Evolutionary conservation across 2,113 vertebrate species (phyloP).

Genomic region (Pleuronectes platessa): DNA sequence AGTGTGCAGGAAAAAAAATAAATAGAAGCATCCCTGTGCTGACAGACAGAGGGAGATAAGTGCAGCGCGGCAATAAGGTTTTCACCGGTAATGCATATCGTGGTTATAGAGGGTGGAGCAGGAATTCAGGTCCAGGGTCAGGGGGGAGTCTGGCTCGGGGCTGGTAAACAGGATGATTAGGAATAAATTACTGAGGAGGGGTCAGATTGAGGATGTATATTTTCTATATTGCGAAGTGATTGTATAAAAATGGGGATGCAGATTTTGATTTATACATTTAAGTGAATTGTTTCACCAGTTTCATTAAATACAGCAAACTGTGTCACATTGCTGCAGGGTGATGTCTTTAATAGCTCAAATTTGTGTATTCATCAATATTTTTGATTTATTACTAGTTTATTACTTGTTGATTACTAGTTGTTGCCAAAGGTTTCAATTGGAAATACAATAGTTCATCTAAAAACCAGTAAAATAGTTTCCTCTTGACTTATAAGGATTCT

Average conservation of each 20-base stretch:
- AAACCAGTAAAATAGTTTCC: neutral
- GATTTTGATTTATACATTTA: too few relatives aligned
- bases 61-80: constrained; percentile 35
- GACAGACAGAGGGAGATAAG: constrained; percentile 54
- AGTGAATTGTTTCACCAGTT: too few relatives aligned
- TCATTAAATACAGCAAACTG: too few relatives aligned
- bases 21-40: neutral
- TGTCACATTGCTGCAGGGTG: too few relatives aligned
- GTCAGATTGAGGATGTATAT: too few relatives aligned
- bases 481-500: neutral
- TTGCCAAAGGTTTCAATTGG: neutral
- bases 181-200: too few relatives aligned
- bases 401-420: neutral
- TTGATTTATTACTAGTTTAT: neutral
- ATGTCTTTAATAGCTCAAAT: too few relatives aligned
- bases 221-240: too few relatives aligned
- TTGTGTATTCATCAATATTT: constrained; percentile 4
- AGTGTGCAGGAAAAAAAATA: constrained; percentile 15
- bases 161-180: too few relatives aligned
- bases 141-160: too few relatives aligned
- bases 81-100: constrained; percentile 30
- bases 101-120: constrained; percentile 12
- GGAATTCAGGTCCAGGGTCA: constrained; percentile 18
- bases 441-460: neutral
- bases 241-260: too few relatives aligned